Evolutionary conservation across 2,113 vertebrate genomes (phyloP), one percentile per base, ranked within the genome.

Genomic region (Isichthys henryi): DNA sequence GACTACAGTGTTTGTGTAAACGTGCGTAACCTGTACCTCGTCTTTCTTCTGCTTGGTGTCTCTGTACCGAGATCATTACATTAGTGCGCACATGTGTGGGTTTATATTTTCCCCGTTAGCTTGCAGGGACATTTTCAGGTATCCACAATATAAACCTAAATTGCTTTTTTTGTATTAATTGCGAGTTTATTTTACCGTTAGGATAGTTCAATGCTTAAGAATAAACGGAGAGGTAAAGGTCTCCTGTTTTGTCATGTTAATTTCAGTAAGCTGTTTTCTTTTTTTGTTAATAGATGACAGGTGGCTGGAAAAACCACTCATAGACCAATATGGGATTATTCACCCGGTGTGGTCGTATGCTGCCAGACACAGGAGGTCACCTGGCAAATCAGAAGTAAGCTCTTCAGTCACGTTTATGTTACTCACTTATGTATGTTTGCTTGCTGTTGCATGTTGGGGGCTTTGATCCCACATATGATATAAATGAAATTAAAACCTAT

Each of bases 331-430:
- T 92, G 97, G 96, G 94, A 92, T 96, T 53, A 95, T 95, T 92
- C 94, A 92, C 92, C 97, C 97, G 91, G 93, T 90, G 87, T 98
- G 97, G 98, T 92, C 95, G 92, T 94, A 94, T 77, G 92, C 88
- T 92, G 92, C 90, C 52, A 94, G 92, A 91, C 89, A 91, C 88
- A 19, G 85, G 88, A 93, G 95, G 90, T 93, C 93, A 58, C 70
- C 89, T 86, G 85, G 84, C 91, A 90, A 89, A 85, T 92, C 56
- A 3, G 17, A 93, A 92, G 94, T 93, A 90, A 93, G 90, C 46
- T 80, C 43, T 11, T 49, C 1, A 62, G 23, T 80, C 5, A 43
- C 45, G 13, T 11, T 48, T 23, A 21, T 84, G 3, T 84, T 9
- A 21, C 13, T 87, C 4, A 35, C 27, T 15, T 27, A 31, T 50